Conservation (phyloP, 2,888 invertebrate species). For the Clunio marinus region DNA sequence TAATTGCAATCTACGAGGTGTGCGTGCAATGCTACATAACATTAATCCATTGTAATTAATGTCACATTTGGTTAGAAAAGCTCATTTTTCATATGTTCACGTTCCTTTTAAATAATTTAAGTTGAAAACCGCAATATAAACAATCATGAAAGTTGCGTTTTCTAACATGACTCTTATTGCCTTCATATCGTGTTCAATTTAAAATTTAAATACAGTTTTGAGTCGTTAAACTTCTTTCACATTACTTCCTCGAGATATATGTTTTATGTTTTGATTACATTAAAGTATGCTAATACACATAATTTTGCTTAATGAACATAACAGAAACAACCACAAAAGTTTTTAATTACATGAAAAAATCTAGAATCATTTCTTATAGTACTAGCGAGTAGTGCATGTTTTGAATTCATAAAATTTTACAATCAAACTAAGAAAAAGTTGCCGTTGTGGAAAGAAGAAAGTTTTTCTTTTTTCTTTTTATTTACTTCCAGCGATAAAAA, state of each 20-base stretch:
- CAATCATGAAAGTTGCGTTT: background rate
- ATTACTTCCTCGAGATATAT: background rate
- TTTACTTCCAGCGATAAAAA: conserved; percentile 1
- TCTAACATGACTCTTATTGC: background rate
- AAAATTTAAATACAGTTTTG: conserved; percentile 18
- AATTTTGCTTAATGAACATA: conserved; percentile 25
- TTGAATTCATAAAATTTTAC: conserved; percentile 21
- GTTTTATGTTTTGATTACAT: background rate
- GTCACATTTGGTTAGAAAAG: conserved; percentile 35
- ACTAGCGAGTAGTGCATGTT: conserved; percentile 8
- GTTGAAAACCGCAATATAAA: background rate
- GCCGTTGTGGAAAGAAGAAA: background rate
- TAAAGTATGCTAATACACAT: conserved; percentile 28
- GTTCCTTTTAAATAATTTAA: conserved; percentile 3
- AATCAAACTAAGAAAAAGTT: too few relatives aligned
- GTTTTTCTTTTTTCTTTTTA: background rate
- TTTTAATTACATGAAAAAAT: conserved; percentile 30
- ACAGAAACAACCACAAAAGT: conserved; percentile 20
- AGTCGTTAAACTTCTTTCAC: background rate
- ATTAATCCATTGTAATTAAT: conserved; percentile 18
- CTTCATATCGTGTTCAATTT: conserved; percentile 17
- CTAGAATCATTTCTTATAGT: background rate
- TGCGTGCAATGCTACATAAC: conserved; percentile 8
- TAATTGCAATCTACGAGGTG: conserved; percentile 22
- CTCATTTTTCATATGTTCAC: conserved; percentile 30